Conservation (phyloP, 2,797 vertebrate species). For the Chelon auratus region DNA sequence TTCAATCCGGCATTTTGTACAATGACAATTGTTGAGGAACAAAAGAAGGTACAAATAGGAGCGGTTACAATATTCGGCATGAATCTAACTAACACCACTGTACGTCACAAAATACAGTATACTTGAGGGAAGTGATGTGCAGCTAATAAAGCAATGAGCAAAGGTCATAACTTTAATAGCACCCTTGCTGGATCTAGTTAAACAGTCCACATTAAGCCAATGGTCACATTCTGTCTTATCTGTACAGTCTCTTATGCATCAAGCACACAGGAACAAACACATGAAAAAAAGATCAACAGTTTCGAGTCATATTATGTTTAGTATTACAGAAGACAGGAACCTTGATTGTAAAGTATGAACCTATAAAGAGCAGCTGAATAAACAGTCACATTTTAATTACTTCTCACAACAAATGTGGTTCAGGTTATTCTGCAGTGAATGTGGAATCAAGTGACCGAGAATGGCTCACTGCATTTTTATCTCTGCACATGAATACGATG, state of each 20-base stretch:
- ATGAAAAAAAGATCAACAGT: conserved; percentile 16
- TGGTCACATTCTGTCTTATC: conserved; percentile 41
- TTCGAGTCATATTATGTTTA: conserved; percentile 31
- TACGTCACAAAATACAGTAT: conserved; percentile 44
- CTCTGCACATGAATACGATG: conserved; percentile 10
- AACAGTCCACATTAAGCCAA: conserved; percentile 70
- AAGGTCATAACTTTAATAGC: conserved; percentile 38
- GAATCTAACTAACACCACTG: conserved; percentile 34
- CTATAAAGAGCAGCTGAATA: conserved; percentile 3
- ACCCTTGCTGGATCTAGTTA: conserved; percentile 45
- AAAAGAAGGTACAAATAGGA: conserved; percentile 29
- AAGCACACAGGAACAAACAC: conserved; percentile 23
- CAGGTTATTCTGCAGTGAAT: not conserved
- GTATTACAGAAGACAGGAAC: conserved; percentile 10
- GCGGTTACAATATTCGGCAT: conserved; percentile 55
- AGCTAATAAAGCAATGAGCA: conserved; percentile 55
- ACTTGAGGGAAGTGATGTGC: conserved; percentile 38
- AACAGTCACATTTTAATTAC: conserved; percentile 5
- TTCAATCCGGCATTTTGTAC: conserved; percentile 57
- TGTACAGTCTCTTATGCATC: conserved; percentile 15
- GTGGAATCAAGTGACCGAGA: conserved; percentile 11
- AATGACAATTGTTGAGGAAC: conserved; percentile 25
- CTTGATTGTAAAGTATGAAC: not conserved
- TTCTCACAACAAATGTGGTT: conserved; percentile 12
- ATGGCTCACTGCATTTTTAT: conserved; percentile 20